phyloP scores from a whole-genome alignment of 2,113 vertebrate species.

The Rhinolophus ferrumequinum region DNA sequence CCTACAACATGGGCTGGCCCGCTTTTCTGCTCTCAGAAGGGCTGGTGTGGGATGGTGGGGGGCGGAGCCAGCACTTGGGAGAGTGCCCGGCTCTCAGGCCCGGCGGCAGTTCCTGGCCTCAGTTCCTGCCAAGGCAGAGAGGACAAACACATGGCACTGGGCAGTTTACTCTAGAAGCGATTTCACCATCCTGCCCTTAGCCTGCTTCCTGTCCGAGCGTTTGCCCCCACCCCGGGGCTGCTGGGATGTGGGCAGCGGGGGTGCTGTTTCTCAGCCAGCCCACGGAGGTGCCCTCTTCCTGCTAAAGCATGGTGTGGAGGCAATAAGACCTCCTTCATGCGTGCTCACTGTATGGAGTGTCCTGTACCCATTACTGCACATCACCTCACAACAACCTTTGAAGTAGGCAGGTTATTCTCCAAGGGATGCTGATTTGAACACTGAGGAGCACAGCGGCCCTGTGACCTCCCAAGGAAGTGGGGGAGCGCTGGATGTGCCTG shows the following conservation, averaged over 20 bases:
- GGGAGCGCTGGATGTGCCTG: neutral
- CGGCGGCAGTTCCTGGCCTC: slow-evolving; percentile 84
- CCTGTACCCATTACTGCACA: neutral
- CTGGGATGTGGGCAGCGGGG: neutral
- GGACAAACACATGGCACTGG: slow-evolving; percentile 74
- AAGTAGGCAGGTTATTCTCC: neutral
- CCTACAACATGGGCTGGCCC: slow-evolving; percentile 82
- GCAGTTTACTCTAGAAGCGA: slow-evolving; percentile 55
- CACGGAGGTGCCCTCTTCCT: neutral
- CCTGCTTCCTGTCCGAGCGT: slow-evolving; percentile 51
- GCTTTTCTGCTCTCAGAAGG: slow-evolving; percentile 78
- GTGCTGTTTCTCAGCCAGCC: neutral
- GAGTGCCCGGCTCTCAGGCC: slow-evolving; percentile 85
- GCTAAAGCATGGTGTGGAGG: neutral
- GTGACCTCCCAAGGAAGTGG: neutral
- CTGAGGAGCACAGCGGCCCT: neutral
- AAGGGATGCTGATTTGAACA: neutral
- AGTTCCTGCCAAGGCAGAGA: slow-evolving; percentile 84
- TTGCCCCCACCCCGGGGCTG: neutral
- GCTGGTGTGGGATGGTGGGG: slow-evolving; percentile 69
- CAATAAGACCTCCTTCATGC: neutral
- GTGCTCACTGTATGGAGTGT: neutral
- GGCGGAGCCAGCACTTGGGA: slow-evolving; percentile 73
- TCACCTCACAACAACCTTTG: neutral
- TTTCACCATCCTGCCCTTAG: slow-evolving; percentile 34